A percentile compares a stretch with the other conserved stretches of the same genome.
Evolutionary conservation across 2,888 invertebrate species (phyloP).

Genomic region (Mimumesa dahlbomi): DNA sequence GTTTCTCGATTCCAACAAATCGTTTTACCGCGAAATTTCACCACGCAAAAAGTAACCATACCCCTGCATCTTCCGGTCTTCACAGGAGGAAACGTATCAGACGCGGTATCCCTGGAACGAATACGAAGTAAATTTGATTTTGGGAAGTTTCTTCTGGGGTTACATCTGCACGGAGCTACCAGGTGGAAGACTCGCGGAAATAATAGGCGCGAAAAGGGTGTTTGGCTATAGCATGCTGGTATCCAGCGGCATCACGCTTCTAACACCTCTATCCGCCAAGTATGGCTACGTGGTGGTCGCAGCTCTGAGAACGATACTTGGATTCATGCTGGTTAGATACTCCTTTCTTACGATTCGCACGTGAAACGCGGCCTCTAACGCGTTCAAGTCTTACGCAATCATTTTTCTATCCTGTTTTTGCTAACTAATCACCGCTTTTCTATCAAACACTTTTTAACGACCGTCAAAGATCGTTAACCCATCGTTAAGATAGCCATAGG

Average conservation of each 20-base stretch:
- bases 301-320: slow-evolving; percentile 87
- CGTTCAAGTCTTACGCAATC: too few species aligned
- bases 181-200: slow-evolving; percentile 91
- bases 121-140: slow-evolving; percentile 89
- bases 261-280: slow-evolving; percentile 90
- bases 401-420: too few species aligned
- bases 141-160: slow-evolving; percentile 96
- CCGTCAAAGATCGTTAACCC: too few species aligned
- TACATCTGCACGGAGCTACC: slow-evolving; percentile 94
- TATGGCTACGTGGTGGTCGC: slow-evolving; percentile 87
- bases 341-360: too few species aligned
- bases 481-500: too few species aligned
- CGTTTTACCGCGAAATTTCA: neutral
- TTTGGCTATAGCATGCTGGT: slow-evolving; percentile 93
- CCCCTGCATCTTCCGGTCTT: neutral
- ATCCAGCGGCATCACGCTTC: slow-evolving; percentile 89
- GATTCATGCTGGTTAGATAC: slow-evolving; percentile 85
- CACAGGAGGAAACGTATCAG: slow-evolving; percentile 56
- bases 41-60: neutral
- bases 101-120: slow-evolving; percentile 89
- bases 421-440: too few species aligned
- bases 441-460: too few species aligned
- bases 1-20: neutral
- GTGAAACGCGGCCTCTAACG: too few species aligned
- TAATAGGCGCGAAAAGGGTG: slow-evolving; percentile 91